Conservation (phyloP, 2,888 invertebrate species). For the Diachrysia chrysitis region DNA sequence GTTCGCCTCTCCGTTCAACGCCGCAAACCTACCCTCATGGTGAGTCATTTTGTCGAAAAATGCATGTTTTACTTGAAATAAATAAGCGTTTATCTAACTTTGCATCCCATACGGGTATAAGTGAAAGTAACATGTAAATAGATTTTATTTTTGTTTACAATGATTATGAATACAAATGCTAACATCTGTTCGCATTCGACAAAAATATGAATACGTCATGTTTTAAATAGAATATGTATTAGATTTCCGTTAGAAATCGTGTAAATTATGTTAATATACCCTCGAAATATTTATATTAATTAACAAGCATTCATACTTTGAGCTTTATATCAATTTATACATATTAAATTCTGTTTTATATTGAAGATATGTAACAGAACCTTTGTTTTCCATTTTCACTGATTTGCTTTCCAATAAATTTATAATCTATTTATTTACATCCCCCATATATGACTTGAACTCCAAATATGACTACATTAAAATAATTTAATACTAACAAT, state of each 20-base stretch:
- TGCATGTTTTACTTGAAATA: constrained; percentile 64
- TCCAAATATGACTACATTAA: too few relatives aligned
- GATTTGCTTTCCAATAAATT: too few relatives aligned
- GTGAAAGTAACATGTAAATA: constrained; percentile 37
- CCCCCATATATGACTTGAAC: too few relatives aligned
- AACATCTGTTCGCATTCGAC: constrained; percentile 56
- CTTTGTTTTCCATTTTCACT: not conserved
- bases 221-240: constrained; percentile 13
- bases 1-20: constrained; percentile 84
- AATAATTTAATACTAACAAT: too few relatives aligned
- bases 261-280: constrained; percentile 30
- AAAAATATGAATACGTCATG: constrained; percentile 12
- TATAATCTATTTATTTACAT: too few relatives aligned
- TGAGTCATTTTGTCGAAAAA: constrained; percentile 76
- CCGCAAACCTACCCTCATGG: constrained; percentile 86
- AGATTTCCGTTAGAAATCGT: constrained; percentile 27
- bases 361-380: not conserved
- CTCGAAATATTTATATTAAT: constrained; percentile 20
- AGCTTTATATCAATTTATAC: constrained; percentile 10
- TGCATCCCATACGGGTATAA: constrained; percentile 20
- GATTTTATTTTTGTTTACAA: constrained; percentile 20
- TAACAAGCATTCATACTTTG: constrained; percentile 11
- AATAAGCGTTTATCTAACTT: constrained; percentile 20
- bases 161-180: constrained; percentile 27
- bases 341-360: constrained; percentile 34